A percentile compares a stretch with the other conserved stretches of the same genome.
These are phyloP conservation scores for Biston betularia DNA, from an alignment of 2,888 invertebrate genomes.

Conservation along the genomic window DNA sequence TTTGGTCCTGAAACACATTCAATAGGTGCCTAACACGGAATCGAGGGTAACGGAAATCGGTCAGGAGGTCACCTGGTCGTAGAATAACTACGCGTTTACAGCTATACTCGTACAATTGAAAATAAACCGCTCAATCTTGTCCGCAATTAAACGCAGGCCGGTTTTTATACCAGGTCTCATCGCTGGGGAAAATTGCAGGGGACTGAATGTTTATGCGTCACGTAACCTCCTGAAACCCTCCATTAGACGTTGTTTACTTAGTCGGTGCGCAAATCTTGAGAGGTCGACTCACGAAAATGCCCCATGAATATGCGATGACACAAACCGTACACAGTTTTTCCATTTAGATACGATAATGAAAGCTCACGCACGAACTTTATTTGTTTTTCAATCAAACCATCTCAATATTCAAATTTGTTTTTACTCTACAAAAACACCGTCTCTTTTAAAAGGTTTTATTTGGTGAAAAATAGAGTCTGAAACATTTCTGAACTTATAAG, in stretches of 20 bases:
- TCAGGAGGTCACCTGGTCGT: slow-evolving; percentile 38
- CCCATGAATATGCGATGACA: slow-evolving; percentile 86
- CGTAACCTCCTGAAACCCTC: slow-evolving; percentile 79
- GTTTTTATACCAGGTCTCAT: slow-evolving; percentile 36
- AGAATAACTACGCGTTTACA: slow-evolving; percentile 22
- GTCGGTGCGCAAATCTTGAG: slow-evolving; percentile 82
- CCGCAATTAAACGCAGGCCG: slow-evolving; percentile 41
- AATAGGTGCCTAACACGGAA: slow-evolving; percentile 35
- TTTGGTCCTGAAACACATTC: slow-evolving; percentile 39
- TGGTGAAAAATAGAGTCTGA: not conserved
- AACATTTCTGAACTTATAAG: not conserved
- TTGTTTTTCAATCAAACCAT: slow-evolving; percentile 74
- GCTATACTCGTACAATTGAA: slow-evolving; percentile 20
- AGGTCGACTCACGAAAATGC: slow-evolving; percentile 84
- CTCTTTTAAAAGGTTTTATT: not conserved
- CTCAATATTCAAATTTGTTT: slow-evolving; percentile 52
- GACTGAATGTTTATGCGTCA: slow-evolving; percentile 71
- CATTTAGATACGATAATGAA: slow-evolving; percentile 83
- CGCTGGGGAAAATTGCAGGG: slow-evolving; percentile 61
- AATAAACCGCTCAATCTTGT: slow-evolving; percentile 36
- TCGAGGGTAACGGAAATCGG: slow-evolving; percentile 39
- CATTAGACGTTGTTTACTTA: slow-evolving; percentile 84
- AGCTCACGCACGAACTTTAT: slow-evolving; percentile 75
- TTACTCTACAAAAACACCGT: not conserved
- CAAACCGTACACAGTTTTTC: slow-evolving; percentile 85